phyloP scores from a whole-genome alignment of 2,113 vertebrate genomes.

The Panurus biarmicus region DNA sequence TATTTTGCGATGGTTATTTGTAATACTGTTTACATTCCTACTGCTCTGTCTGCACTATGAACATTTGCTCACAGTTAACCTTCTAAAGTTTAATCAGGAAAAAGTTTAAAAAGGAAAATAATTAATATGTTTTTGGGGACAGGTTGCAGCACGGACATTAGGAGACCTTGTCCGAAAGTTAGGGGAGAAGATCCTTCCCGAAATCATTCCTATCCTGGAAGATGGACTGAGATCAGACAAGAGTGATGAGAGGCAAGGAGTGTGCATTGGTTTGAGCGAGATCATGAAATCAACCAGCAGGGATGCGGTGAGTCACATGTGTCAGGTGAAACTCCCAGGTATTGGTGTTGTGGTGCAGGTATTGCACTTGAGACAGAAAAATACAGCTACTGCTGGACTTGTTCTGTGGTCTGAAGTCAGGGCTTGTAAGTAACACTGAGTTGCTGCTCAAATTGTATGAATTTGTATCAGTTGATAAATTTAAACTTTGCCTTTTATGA shows the following conservation, averaged over 20 bases:
- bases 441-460: neutral
- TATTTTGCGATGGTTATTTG: neutral
- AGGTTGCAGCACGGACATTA: conserved; percentile 94
- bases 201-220: conserved; percentile 98
- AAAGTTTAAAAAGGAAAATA: neutral
- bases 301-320: conserved; percentile 80
- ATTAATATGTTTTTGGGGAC: neutral
- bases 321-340: neutral
- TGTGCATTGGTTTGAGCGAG: conserved; percentile 95
- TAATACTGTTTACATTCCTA: neutral
- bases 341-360: neutral
- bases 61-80: neutral
- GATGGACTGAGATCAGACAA: conserved; percentile 90
- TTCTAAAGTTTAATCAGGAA: neutral
- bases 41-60: neutral
- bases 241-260: conserved; percentile 94
- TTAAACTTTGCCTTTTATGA: neutral
- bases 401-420: neutral
- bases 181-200: conserved; percentile 97
- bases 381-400: neutral
- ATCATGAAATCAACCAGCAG: conserved; percentile 99
- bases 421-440: neutral
- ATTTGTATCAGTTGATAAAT: neutral
- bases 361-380: neutral
- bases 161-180: conserved; percentile 96